phyloP scores from a whole-genome alignment of 2,888 invertebrate genomes.

The Coleophora flavipennella region DNA sequence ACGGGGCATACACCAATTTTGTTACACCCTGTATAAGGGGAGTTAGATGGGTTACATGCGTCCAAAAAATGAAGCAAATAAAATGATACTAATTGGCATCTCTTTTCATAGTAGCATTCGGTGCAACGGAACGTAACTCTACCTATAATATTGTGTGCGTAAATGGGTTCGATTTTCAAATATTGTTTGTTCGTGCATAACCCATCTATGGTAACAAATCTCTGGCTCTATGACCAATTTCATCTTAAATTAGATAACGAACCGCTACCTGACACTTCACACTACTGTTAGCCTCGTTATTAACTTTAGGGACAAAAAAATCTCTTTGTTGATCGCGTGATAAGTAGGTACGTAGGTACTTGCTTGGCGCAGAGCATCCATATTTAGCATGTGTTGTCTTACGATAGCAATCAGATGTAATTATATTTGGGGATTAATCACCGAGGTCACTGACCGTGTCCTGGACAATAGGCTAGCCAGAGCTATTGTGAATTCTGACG shows the following conservation, averaged over 20 bases:
- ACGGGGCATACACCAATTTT: no score
- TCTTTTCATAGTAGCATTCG: no score
- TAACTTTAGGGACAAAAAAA: constrained; percentile 35
- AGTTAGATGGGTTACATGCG: no score
- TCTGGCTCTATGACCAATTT: background rate
- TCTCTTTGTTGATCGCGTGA: constrained; percentile 20
- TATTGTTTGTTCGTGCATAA: no score
- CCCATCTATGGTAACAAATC: no score
- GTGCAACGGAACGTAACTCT: background rate
- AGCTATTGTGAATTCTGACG: background rate
- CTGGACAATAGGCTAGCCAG: constrained; percentile 2
- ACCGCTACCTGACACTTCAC: constrained; percentile 26
- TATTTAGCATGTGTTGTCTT: constrained; percentile 30
- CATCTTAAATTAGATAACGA: constrained; percentile 21
- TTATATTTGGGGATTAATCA: constrained; percentile 45
- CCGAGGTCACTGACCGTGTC: constrained; percentile 28
- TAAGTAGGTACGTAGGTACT: constrained; percentile 15
- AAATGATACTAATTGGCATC: no score
- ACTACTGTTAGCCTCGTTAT: constrained; percentile 18
- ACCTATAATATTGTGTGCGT: background rate
- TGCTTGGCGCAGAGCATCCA: constrained; percentile 46
- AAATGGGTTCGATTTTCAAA: no score
- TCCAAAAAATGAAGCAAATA: no score
- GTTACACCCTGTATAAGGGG: no score
- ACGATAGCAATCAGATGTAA: constrained; percentile 51